These are phyloP conservation scores for Agrotis segetum DNA, from an alignment of 2,888 invertebrate species.

Conservation along the genomic window DNA sequence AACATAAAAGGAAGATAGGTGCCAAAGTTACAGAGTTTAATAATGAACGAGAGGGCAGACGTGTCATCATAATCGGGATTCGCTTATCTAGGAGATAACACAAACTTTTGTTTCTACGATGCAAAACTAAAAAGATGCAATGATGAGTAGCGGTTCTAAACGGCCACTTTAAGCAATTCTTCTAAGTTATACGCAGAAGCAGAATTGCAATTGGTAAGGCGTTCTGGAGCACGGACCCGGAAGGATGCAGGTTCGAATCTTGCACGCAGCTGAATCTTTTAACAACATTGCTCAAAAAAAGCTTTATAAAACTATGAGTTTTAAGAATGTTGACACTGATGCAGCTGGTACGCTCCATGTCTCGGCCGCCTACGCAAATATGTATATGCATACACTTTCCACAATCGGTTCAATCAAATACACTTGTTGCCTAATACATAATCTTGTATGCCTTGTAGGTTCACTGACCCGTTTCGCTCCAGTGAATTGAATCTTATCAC, in stretches of 20 bases:
- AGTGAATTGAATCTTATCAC: slow-evolving; percentile 81
- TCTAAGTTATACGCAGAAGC: no score
- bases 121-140: not conserved
- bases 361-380: slow-evolving; percentile 6
- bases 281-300: no score
- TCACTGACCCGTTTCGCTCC: slow-evolving; percentile 78
- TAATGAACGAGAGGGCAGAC: slow-evolving; percentile 1
- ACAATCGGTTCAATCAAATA: slow-evolving; percentile 43
- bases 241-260: no score
- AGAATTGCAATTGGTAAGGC: no score
- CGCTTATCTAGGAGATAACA: not conserved
- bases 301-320: slow-evolving; percentile 1
- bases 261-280: no score
- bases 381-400: slow-evolving; percentile 42
- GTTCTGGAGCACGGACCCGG: no score
- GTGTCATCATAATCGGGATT: slow-evolving; percentile 1
- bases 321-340: not conserved
- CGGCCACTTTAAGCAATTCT: no score
- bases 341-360: not conserved
- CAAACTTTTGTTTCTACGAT: not conserved
- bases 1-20: not conserved
- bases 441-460: slow-evolving; percentile 65
- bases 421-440: slow-evolving; percentile 63
- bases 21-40: not conserved
- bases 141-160: not conserved